A percentile compares a stretch with the other conserved stretches of the same genome.
phyloP scores from a whole-genome alignment of 2,888 invertebrate species.

The Noctua pronuba region DNA sequence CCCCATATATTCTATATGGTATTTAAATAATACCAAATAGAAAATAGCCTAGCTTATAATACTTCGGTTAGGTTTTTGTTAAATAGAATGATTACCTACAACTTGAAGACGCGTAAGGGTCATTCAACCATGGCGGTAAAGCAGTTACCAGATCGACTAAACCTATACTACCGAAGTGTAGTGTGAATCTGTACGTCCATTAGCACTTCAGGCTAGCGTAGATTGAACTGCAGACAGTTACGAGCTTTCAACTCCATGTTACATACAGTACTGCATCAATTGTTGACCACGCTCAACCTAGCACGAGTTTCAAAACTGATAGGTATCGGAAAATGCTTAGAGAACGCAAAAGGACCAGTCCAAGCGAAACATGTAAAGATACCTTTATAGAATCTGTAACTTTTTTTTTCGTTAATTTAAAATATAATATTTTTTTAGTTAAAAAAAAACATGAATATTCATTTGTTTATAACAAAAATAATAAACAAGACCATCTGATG shows the following conservation, averaged over 20 bases:
- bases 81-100: too few relatives aligned
- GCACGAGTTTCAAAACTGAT: conserved; percentile 27
- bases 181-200: background rate
- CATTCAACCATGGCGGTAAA: background rate
- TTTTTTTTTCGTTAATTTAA: too few relatives aligned
- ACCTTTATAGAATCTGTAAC: too few relatives aligned
- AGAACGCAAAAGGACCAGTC: conserved; percentile 15
- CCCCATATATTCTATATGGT: too few relatives aligned
- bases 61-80: too few relatives aligned
- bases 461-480: too few relatives aligned
- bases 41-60: background rate
- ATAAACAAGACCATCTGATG: too few relatives aligned
- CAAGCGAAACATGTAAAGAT: background rate
- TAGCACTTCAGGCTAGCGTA: background rate
- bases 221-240: conserved; percentile 8
- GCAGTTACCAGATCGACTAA: background rate
- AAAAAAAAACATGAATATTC: too few relatives aligned
- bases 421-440: too few relatives aligned
- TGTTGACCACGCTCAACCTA: conserved; percentile 41
- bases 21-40: background rate
- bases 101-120: too few relatives aligned
- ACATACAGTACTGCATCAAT: conserved; percentile 39
- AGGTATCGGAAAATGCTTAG: background rate
- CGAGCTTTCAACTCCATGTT: conserved; percentile 23
- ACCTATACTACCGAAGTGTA: background rate